Evolutionary conservation across 2,888 invertebrate genomes (phyloP).

Genomic region (Nymphalis urticae): DNA sequence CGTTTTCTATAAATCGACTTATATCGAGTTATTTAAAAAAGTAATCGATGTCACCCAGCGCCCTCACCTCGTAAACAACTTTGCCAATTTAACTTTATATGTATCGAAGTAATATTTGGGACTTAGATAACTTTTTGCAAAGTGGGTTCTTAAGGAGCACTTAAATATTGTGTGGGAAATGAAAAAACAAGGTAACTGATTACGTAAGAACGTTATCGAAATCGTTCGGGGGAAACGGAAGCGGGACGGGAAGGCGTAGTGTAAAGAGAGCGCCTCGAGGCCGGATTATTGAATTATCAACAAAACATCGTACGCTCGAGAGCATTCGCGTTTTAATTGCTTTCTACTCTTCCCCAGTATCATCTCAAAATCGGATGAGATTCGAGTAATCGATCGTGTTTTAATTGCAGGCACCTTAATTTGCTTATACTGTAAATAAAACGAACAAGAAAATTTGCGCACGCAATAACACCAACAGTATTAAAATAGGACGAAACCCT

Average conservation of each 20-base stretch:
- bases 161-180: conserved; percentile 65
- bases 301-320: conserved; percentile 74
- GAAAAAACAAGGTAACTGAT: conserved; percentile 70
- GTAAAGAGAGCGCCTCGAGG: conserved; percentile 65
- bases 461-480: conserved; percentile 28
- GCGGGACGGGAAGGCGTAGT: conserved; percentile 51
- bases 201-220: conserved; percentile 64
- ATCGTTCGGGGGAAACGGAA: conserved; percentile 45
- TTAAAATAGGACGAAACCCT: conserved; percentile 53
- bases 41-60: conserved; percentile 60
- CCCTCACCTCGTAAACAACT: conserved; percentile 59
- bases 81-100: conserved; percentile 81
- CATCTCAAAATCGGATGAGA: conserved; percentile 66
- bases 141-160: conserved; percentile 53
- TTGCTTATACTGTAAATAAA: conserved; percentile 53
- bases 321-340: conserved; percentile 72
- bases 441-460: conserved; percentile 31
- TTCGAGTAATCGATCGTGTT: conserved; percentile 63
- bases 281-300: conserved; percentile 78
- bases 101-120: conserved; percentile 67
- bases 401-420: conserved; percentile 54
- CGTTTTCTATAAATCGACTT: conserved; percentile 14
- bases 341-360: conserved; percentile 63
- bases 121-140: conserved; percentile 67
- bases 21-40: conserved; percentile 36